These are phyloP conservation scores for Leucophenga varia DNA, from an alignment of 1,140 invertebrate species.

Conservation along the genomic window DNA sequence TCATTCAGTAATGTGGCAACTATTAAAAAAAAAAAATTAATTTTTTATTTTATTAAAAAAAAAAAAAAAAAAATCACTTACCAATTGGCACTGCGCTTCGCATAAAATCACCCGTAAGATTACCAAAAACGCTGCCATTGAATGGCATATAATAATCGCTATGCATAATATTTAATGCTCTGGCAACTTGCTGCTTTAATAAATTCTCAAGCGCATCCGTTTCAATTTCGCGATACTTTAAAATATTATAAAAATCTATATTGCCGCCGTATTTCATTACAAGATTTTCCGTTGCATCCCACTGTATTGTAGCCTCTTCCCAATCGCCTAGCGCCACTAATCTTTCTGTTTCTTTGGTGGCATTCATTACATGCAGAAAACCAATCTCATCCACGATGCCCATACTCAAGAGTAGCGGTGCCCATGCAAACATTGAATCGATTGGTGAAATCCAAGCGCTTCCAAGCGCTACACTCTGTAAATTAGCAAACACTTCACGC, in stretches of 20 bases:
- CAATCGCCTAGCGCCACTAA: no score
- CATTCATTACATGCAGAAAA: no score
- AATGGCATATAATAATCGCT: slow-evolving; percentile 66
- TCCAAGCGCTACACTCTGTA: slow-evolving; percentile 77
- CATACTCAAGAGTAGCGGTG: slow-evolving; percentile 61
- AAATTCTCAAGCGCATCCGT: no score
- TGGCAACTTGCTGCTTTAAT: slow-evolving; percentile 65
- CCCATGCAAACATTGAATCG: slow-evolving; percentile 80
- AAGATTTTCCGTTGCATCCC: no score
- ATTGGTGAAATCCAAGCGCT: slow-evolving; percentile 88
- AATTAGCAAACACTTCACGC: slow-evolving; percentile 67
- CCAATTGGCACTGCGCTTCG: slow-evolving; percentile 74
- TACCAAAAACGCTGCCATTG: slow-evolving; percentile 64
- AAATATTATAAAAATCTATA: no score
- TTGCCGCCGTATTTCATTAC: no score
- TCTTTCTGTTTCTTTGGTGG: no score
- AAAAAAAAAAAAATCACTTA: no score
- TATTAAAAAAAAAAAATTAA: slow-evolving; percentile 32
- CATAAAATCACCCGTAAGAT: slow-evolving; percentile 75
- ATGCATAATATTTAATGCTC: slow-evolving; percentile 64
- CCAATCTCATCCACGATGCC: slow-evolving; percentile 66
- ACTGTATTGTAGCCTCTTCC: no score
- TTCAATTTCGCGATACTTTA: no score
- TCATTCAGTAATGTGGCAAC: slow-evolving; percentile 70
- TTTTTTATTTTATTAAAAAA: no score